Base-by-base conservation (phyloP, 2,113 vertebrate genomes). In the Misgurnus mizolepis region DNA sequence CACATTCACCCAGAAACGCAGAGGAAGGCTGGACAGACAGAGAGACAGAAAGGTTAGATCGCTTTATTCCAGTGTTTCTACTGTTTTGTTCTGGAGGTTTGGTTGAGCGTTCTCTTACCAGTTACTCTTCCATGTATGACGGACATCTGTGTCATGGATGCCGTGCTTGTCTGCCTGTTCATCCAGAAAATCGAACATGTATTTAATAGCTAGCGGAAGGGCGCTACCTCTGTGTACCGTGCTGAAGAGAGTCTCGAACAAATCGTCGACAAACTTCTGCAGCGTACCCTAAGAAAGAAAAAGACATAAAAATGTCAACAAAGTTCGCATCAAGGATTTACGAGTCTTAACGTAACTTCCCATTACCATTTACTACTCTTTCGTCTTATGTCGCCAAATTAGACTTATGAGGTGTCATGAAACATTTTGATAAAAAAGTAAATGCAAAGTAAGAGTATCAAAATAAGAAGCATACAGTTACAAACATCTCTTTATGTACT, bases 61-160 rank as follows among this genome's bases (percentile, higher is more conserved):
- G 9, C 14, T 65, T 74, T 8, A 41, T 14, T 14, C 50, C 5
- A 1, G 15, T 6, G 15, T n/a, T 58, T 58, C 6, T 8, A 58
- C 55, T 7, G 55, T 18, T 14, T 39, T 1, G 4, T 60, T 60
- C 11, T 45, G 4, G 17, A 27, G 39, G 40, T 60, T 39, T 7
- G 53, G 5, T 41, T 0, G 10, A 58, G 53, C 3, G 6, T 27
- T 5, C 12, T 10, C 92, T 94, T 81, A 99, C 98, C 98, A 99
- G 90, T 99, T 99, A 93, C 98, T 99, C 88, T 99, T 99, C 98
- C 98, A 99, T 1, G 98, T 99, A 93, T 99, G 98, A 53, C 98
- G 92, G 0, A 99, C 97, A 4, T 98, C 97, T 0, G 95, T 96
- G 92, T 99, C 97, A 0, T 98, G 95, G 86, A 99, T 99, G 88